Base-by-base conservation (phyloP, 2,888 invertebrate species). In the Drosophila pullipes region DNA sequence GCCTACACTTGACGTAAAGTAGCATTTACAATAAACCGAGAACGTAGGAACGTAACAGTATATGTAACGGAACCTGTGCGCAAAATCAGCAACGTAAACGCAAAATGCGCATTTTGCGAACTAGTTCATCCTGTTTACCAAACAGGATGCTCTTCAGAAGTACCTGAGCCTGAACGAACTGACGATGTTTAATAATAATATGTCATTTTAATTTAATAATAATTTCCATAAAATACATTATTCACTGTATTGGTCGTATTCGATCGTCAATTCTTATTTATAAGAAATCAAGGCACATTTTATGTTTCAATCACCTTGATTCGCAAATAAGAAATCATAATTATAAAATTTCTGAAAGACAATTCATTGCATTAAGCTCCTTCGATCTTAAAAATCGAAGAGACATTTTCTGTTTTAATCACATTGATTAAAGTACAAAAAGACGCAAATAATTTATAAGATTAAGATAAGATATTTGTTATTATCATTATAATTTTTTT, bases 1-100 rank as follows among this genome's bases (percentile, higher is more conserved):
- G 78, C 76, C 79, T 78, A 78, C 79, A 60, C 78, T 62, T 53
- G 47, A 76, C 78, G 71, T 72, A 64, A 66, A 57, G 58, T 64
- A 41, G 41, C 72, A 58, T 72, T 76, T 76, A 78, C 76, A 72
- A 76, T 47, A 66, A 63, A 64, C 13, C 30, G n/a, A 69, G 44
- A 37, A 55, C 74, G 70, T 70, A 67, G 69, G n/a, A 33, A 33
- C 47, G 73, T 59, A 41, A 41, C 47, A 22, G 22, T 13, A 7
- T 47, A 47, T 47, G 13, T 18, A 53, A 69, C 62, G 71, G 62
- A 70, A 59, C 58, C 54, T 67, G 25, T 30, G 49, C 67, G 59
- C 74, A 62, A 64, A 63, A 44, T 47, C 35, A 66, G 55, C 66
- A 52, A 69, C 68, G 69, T 67, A 52, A 69, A 54, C 69, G 61